Base-by-base conservation (phyloP, 2,888 invertebrate species). In the Brachypterus glaber region DNA sequence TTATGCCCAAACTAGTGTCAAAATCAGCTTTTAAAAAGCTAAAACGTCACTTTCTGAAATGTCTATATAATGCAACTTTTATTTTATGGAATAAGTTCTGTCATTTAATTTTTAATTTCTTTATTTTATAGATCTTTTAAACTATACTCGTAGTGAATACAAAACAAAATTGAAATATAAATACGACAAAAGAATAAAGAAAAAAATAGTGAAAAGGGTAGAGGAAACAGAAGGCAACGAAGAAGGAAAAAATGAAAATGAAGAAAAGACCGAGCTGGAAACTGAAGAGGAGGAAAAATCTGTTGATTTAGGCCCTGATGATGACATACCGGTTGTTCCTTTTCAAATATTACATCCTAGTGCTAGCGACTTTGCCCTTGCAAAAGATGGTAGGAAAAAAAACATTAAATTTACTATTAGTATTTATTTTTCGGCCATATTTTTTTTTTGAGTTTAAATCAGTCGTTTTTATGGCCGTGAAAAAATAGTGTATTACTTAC, bases 321-420 rank as follows among this genome's bases (percentile, higher is more conserved):
- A 56, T 21, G 51, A 57, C 4, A 58, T 62, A 8, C 64, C 63
- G 0, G 11, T 34, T 1, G 62, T 63, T 2, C 60, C 62, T 1
- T 61, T 55, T 40, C 54, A 54, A 36, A 55, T 54, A 36, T 43
- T 65, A 21, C 51, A 56, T 9, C 60, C 60, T 0, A 50, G 58
- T 3, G 49, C 62, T 2, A 60, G 58, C 37, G 51, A 52, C 17
- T 47, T 48, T 36, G 52, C 45, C 1, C 30, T 52, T 2, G 15
- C 25, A 1, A 7, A 38, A 26, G 57, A 55, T 50, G 51, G 52
- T 54, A 41, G 12, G 12, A 15, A n/a, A n/a, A n/a, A n/a, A n/a
- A n/a, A n/a, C n/a, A n/a, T n/a, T n/a, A n/a, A n/a, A n/a, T n/a
- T n/a, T n/a, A n/a, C n/a, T n/a, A n/a, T n/a, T n/a, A n/a, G n/a